Evolutionary conservation across 2,113 vertebrate species (phyloP), one percentile per base, ranked within the genome.

Genomic region (Gila orcuttii): DNA sequence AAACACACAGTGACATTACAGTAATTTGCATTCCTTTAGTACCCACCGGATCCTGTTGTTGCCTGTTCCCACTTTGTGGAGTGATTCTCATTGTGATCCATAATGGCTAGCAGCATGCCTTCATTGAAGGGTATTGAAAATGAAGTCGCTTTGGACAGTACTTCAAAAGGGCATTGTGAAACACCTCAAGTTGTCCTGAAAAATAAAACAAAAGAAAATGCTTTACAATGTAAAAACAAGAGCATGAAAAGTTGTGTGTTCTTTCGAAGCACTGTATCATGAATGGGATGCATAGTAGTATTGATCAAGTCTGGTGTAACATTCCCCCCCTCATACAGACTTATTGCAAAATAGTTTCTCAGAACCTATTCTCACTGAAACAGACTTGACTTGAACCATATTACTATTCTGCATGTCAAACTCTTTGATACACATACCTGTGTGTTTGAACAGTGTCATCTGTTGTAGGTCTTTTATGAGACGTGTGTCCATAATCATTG

Each of bases 111-210:
- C n/a, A 62, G 21, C 60, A n/a, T 62, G n/a, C 60, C n/a, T 25
- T 23, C 60, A 62, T 62, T 62, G 60, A 10, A 10, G 60, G 23
- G n/a, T n/a, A 62, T 62, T 25, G 2, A 25, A 62, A 62, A 21
- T 62, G 60, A 23, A 25, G n/a, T 62, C 60, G 6, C n/a, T 62
- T 62, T 23, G 60, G 60, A 62, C 60, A 25, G 60, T 62, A 62
- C n/a, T 62, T 62, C n/a, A 62, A 25, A n/a, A 62, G 60, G 9
- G n/a, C 60, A 25, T 62, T 62, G n/a, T 62, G 60, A 3, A n/a
- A 62, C n/a, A 62, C 60, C 60, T 62, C 60, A 62, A 62, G 60
- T 62, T 62, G 60, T 62, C 60, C 60, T 62, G n/a, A 21, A 21
- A 57, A 57, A 57, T 7, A 21, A 57, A 57, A 57, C n/a, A 21